Base-by-base conservation (phyloP, 2,113 vertebrate genomes). In the Junco hyemalis region DNA sequence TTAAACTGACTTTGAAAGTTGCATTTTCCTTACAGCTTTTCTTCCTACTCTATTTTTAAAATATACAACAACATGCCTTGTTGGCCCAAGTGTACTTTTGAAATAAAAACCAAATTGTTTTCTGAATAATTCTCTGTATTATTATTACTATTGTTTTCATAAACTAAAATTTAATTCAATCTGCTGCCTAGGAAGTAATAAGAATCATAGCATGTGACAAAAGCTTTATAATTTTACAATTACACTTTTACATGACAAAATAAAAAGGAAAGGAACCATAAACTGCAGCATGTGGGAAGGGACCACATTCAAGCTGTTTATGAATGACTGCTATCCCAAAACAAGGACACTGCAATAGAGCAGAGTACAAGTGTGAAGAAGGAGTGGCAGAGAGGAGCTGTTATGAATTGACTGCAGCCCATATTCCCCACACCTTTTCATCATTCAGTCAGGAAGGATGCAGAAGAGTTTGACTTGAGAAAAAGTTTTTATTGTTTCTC, bases 391-490 rank as follows among this genome's bases (percentile, higher is more conserved):
- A 72, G 16, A 68, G 21, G 13, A 68, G 5, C 2, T 66, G 23
- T 38, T 38, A 33, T 5, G 7, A 70, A 61, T 14, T 36, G 18
- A 47, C 23, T 65, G 42, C 28, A 83, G 18, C 13, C 17, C 1
- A 6, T 29, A 29, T 57, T 71, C 13, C 31, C 17, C 31, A 45
- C 3, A 7, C 1, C 3, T 3, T 22, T 64, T 12, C 8, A n/a
- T 6, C 1, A 1, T 20, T 50, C 18, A 6, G 3, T 28, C 22
- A 25, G 19, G 11, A 50, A 26, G 7, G 15, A 42, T 23, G 8
- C 56, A 65, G 10, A 88, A 38, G 12, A 35, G 6, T 24, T 7
- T 11, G 8, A 23, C 35, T 59, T 45, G 5, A 54, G 12, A 77
- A 74, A 8, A 63, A 31, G 9, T 2, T 65, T 73, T 38, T 64